Base-by-base conservation (phyloP, 2,888 invertebrate genomes). In the Imbricaverruca yamaguchii region DNA sequence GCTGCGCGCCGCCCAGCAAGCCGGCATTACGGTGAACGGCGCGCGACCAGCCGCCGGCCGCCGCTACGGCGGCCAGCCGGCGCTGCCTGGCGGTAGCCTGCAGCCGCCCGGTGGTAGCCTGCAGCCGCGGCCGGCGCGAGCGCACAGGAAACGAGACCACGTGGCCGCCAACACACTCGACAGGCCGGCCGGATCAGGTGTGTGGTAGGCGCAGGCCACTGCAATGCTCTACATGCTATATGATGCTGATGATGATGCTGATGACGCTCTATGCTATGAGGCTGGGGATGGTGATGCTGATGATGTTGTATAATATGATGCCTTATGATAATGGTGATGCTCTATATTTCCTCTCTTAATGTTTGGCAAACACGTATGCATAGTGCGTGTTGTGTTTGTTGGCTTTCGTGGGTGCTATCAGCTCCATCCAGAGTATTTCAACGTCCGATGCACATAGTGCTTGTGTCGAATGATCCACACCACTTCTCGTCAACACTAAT, bases 21-120 rank as follows among this genome's bases (percentile, higher is more conserved):
- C 74, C 11, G 74, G 74, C 21, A 53, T 74, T 8, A 74, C 74
- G 53, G 74, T 74, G 55, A 55, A 74, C 74, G 74, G 74, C 18
- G 74, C 18, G 21, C 18, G 15, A 21, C 74, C 74, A 8, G 1
- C 53, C 9, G 53, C 15, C 21, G 18, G 74, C 15, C 74, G 74
- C 21, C 15, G 53, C 9, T 74, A 74, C 74, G 23, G 74, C 11
- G 53, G 15, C 21, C 74, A 8, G 53, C 74, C 53, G 74, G 55
- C 55, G 21, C 23, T 21, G 10, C 53, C 8, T 7, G 67, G 12
- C 10, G 74, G 53, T 10, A 23, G 74, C 55, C 23, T 23, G 6
- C 74, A 23, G 55, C 23, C 23, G 10, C 53, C 8, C 18, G 67
- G 12, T 23, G 74, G 53, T 10, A 23, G 74, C 55, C 23, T 23